Evolutionary conservation across 2,113 vertebrate species (phyloP).

Genomic region (Anarrhichthys ocellatus): DNA sequence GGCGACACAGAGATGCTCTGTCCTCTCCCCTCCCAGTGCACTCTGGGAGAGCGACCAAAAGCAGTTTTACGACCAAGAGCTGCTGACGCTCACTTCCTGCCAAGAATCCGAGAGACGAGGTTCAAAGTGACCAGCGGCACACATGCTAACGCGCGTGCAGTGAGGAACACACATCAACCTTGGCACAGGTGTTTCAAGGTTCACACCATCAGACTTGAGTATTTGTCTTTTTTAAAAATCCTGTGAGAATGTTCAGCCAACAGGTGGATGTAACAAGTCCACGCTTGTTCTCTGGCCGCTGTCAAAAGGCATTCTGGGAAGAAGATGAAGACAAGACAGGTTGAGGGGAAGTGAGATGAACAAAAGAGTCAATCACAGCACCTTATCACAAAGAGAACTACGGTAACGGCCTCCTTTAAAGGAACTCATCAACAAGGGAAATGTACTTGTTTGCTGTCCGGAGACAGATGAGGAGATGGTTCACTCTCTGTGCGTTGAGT

Average conservation of each 20-base stretch:
- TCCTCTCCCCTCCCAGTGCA: constrained; percentile 63
- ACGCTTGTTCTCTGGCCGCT: not conserved
- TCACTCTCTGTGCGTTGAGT: not conserved
- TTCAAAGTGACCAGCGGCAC: constrained; percentile 64
- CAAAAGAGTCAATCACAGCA: not conserved
- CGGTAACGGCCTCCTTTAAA: not conserved
- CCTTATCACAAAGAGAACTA: not conserved
- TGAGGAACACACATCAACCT: constrained; percentile 2
- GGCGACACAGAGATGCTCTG: constrained; percentile 76
- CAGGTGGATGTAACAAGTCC: constrained; percentile 15
- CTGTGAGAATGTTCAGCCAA: not conserved
- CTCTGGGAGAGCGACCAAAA: constrained; percentile 73
- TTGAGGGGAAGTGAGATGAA: not conserved
- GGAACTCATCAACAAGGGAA: not conserved
- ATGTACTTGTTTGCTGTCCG: not conserved
- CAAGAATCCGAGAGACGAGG: constrained; percentile 59
- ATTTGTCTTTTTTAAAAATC: not conserved
- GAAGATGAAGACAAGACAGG: not conserved
- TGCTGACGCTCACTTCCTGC: constrained; percentile 74
- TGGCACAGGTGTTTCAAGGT: not conserved
- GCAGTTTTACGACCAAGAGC: constrained; percentile 71
- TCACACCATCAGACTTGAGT: not conserved
- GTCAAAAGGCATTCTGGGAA: not conserved
- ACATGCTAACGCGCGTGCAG: constrained; percentile 35
- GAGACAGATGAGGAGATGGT: not conserved